A percentile compares a stretch with the other conserved stretches of the same genome.
These are phyloP conservation scores for Riparia riparia DNA, from an alignment of 2,113 vertebrate genomes.

Conservation along the genomic window DNA sequence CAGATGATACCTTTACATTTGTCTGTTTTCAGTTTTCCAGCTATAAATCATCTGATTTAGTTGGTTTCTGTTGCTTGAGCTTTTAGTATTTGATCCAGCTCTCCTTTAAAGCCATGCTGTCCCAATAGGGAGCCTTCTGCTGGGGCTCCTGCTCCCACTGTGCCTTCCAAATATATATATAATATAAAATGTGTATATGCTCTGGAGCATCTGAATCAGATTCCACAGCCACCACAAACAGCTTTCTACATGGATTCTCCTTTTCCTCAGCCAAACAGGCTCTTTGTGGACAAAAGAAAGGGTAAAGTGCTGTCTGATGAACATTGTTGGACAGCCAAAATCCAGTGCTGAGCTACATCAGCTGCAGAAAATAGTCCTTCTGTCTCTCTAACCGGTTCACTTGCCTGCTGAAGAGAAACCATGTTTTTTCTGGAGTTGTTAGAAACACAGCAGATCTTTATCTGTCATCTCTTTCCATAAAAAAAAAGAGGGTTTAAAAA, in stretches of 20 bases:
- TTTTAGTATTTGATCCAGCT: constrained; percentile 41
- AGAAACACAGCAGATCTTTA: neutral
- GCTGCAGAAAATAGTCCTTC: neutral
- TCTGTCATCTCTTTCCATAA: neutral
- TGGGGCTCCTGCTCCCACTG: neutral
- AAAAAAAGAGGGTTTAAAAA: neutral
- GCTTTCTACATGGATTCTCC: neutral
- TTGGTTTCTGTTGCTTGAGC: constrained; percentile 38
- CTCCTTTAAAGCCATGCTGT: neutral
- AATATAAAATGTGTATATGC: neutral
- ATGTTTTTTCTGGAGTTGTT: neutral
- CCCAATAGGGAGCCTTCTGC: constrained; percentile 2
- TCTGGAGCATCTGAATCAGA: neutral
- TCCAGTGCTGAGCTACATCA: neutral
- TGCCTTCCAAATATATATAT: neutral
- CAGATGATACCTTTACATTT: constrained; percentile 63
- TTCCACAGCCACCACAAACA: neutral
- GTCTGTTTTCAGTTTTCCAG: constrained; percentile 48
- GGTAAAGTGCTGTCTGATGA: neutral
- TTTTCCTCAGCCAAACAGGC: neutral
- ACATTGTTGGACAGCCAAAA: neutral
- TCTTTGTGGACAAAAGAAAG: neutral
- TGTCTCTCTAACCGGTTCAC: neutral
- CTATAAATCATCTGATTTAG: constrained; percentile 53
- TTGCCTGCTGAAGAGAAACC: neutral